These are phyloP conservation scores for Lonchura striata DNA, from an alignment of 2,113 vertebrate genomes.

Conservation along the genomic window DNA sequence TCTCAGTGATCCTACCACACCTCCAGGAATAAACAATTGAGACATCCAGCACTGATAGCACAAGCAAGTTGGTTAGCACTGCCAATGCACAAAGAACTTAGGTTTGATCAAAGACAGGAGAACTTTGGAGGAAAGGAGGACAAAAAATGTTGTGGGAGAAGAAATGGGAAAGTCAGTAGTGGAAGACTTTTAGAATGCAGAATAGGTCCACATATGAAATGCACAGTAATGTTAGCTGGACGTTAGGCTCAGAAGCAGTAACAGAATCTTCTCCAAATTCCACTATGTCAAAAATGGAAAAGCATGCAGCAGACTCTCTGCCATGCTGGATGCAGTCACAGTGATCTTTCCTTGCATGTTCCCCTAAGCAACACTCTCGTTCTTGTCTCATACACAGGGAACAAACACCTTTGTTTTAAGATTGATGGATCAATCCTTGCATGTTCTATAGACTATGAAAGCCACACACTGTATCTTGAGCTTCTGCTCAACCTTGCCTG, in stretches of 20 bases:
- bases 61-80: background rate
- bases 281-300: background rate
- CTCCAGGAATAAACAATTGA: background rate
- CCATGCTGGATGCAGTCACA: background rate
- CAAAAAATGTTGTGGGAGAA: background rate
- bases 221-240: background rate
- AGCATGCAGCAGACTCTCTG: background rate
- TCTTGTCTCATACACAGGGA: background rate
- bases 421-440: background rate
- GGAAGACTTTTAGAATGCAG: background rate
- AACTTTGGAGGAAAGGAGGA: background rate
- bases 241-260: background rate
- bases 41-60: background rate
- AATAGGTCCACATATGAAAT: background rate
- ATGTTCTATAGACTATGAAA: background rate
- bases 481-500: background rate
- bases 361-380: background rate
- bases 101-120: background rate
- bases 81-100: background rate
- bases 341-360: background rate
- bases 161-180: background rate
- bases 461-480: background rate
- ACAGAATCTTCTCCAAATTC: background rate
- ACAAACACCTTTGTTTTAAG: background rate
- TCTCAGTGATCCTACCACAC: background rate